Conservation (phyloP, 2,888 invertebrate species). For the Ferdinandea cuprea region DNA sequence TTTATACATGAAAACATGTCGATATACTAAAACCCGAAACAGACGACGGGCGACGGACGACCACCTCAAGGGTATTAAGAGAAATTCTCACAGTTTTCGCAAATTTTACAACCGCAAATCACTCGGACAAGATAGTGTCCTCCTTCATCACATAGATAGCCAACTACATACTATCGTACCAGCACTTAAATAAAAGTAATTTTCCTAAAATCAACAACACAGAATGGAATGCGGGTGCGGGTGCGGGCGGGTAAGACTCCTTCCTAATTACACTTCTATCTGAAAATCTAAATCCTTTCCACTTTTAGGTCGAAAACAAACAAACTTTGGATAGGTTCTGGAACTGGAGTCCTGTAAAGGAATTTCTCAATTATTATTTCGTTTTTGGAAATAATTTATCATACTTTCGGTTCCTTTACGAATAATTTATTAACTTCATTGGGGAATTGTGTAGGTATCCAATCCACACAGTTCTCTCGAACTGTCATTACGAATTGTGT, state of each 20-base stretch:
- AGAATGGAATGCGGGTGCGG: not conserved
- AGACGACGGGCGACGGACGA: constrained; percentile 14
- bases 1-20: constrained; percentile 25
- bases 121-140: constrained; percentile 1
- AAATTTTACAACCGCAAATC: constrained; percentile 38
- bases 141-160: not conserved
- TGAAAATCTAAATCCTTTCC: constrained; percentile 22
- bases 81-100: constrained; percentile 10
- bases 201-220: constrained; percentile 32
- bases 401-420: constrained; percentile 47
- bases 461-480: constrained; percentile 17
- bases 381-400: constrained; percentile 68
- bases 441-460: constrained; percentile 50
- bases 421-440: constrained; percentile 69
- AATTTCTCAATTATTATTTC: constrained; percentile 62
- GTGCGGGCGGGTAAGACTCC: not conserved
- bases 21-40: constrained; percentile 20
- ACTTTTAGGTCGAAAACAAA: constrained; percentile 17
- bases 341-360: constrained; percentile 7
- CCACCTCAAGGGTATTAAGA: constrained; percentile 16
- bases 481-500: constrained; percentile 56
- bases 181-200: constrained; percentile 60
- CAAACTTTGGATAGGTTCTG: not conserved
- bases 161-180: constrained; percentile 12
- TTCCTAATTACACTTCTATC: constrained; percentile 54